Evolutionary conservation across 2,113 vertebrate species (phyloP).

Genomic region (Cichladusa arquata): DNA sequence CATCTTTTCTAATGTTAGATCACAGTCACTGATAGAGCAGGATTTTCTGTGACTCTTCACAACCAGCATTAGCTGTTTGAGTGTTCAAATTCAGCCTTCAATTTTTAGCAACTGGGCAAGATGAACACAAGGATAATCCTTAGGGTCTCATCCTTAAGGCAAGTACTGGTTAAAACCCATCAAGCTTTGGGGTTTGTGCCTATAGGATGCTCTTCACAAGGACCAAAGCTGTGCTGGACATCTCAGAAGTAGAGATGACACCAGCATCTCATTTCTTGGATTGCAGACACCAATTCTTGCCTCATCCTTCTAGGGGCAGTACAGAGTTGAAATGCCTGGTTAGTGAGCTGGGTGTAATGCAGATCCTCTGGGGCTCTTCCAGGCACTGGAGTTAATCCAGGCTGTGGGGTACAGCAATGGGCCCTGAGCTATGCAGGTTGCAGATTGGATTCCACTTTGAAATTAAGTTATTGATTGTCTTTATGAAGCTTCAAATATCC

Average conservation of each 20-base stretch:
- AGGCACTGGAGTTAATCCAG: conserved; percentile 10
- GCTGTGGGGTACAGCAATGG: neutral
- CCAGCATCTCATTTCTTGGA: neutral
- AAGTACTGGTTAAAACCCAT: neutral
- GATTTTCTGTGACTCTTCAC: neutral
- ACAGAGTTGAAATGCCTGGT: neutral
- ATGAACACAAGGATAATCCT: neutral
- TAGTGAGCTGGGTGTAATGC: neutral
- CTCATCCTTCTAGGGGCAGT: neutral
- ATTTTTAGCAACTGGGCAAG: neutral
- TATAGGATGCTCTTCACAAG: neutral
- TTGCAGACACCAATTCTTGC: neutral
- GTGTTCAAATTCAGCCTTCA: neutral
- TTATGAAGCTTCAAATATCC: neutral
- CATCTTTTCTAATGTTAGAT: neutral
- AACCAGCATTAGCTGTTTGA: neutral
- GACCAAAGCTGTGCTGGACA: neutral
- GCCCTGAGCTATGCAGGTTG: neutral
- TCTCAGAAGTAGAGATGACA: neutral
- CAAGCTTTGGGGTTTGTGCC: neutral
- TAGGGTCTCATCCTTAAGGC: neutral
- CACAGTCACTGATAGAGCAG: fast-evolving
- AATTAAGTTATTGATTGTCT: neutral
- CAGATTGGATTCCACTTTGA: neutral
- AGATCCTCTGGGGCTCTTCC: conserved; percentile 5